Percentiles rank a stretch among this genome's conserved stretches.
Conservation (phyloP, 2,113 vertebrate species). For the Carollia perspicillata region DNA sequence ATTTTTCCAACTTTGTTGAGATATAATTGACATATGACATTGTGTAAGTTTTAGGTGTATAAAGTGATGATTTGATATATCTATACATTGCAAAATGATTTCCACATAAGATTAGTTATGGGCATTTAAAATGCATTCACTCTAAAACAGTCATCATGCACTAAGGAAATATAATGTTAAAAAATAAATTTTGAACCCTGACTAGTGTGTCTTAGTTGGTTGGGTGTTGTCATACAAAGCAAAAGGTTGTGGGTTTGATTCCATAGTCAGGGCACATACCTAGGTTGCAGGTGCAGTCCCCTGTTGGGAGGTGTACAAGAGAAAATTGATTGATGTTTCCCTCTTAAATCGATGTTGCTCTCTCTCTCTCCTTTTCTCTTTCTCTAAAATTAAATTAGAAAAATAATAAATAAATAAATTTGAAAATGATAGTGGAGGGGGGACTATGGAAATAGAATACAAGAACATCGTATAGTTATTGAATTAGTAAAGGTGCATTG, state of each 20-base stretch:
- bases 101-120: neutral
- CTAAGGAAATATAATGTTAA: neutral
- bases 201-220: no score
- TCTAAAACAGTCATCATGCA: neutral
- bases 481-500: neutral
- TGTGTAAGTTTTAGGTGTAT: neutral
- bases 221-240: no score
- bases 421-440: neutral
- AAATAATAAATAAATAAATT: no score
- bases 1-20: neutral
- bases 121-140: neutral
- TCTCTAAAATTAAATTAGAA: no score
- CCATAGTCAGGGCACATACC: no score
- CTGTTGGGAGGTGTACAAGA: no score
- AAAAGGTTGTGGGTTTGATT: no score
- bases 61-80: neutral
- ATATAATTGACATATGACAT: neutral
- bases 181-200: constrained; percentile 15
- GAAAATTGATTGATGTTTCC: no score
- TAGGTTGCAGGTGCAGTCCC: no score
- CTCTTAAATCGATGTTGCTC: no score
- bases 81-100: neutral
- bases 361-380: no score
- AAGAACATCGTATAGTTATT: neutral
- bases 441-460: neutral